phyloP scores from a whole-genome alignment of 92 coral and sea anemone species.

The Zoanthus solanderi region DNA sequence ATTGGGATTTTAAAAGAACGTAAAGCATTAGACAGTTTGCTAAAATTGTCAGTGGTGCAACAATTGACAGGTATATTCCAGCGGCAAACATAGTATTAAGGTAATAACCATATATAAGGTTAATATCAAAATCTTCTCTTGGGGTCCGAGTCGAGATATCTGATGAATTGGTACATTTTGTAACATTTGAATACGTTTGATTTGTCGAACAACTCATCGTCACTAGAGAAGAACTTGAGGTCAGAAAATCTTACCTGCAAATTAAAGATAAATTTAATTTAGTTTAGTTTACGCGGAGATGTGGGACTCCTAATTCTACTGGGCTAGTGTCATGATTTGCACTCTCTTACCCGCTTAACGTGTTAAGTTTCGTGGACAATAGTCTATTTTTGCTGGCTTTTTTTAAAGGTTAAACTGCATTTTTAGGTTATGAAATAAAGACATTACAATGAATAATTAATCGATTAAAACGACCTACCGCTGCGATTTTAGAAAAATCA shows the following conservation, averaged over 20 bases:
- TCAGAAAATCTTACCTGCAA: neutral
- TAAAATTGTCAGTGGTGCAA: conserved; percentile 16
- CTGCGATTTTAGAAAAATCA: no score
- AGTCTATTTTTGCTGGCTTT: no score
- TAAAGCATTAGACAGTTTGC: conserved; percentile 11
- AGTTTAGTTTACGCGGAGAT: no score
- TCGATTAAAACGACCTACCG: no score
- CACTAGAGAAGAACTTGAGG: neutral
- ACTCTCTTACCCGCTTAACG: no score
- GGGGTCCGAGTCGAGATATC: neutral
- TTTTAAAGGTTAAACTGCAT: no score
- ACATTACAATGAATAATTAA: no score
- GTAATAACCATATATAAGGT: neutral
- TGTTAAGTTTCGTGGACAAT: no score
- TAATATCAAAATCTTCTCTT: neutral
- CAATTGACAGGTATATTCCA: conserved; percentile 7
- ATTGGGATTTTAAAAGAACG: neutral
- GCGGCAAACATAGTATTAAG: neutral
- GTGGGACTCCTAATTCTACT: no score
- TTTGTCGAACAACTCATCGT: neutral
- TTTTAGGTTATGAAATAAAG: no score
- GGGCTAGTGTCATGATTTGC: no score
- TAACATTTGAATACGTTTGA: neutral
- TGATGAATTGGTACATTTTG: neutral
- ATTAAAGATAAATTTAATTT: neutral